Evolutionary conservation across 1,140 invertebrate genomes (phyloP).

Genomic region (Eueides isabella): DNA sequence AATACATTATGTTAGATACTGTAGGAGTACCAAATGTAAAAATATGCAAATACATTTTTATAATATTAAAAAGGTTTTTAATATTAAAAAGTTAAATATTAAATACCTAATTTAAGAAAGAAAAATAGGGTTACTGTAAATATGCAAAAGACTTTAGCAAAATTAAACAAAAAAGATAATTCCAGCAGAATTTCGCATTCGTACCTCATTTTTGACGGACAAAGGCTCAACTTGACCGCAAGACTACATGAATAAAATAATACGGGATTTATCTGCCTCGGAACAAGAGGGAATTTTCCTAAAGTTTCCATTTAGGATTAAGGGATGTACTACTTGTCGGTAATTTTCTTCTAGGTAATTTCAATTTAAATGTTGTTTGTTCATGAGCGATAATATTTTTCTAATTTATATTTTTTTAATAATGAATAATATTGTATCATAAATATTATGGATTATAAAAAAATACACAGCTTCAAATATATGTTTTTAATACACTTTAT

Average conservation of each 20-base stretch:
- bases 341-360: neutral
- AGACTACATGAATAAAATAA: slow-evolving; percentile 33
- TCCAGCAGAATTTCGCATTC: neutral
- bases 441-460: too few species aligned
- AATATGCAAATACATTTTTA: neutral
- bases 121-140: neutral
- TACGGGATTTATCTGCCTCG: slow-evolving; percentile 7
- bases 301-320: slow-evolving; percentile 17
- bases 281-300: slow-evolving; percentile 16
- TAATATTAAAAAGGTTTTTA: too few species aligned
- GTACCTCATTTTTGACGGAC: slow-evolving; percentile 11
- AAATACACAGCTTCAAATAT: too few species aligned
- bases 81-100: neutral
- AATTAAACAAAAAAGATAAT: slow-evolving; percentile 17
- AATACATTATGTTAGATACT: too few species aligned
- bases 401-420: too few species aligned
- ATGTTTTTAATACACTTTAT: too few species aligned
- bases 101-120: neutral
- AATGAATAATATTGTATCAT: too few species aligned
- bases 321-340: neutral
- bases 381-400: too few species aligned
- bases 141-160: neutral
- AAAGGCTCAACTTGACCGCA: slow-evolving; percentile 24
- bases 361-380: too few species aligned
- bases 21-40: too few species aligned